phyloP scores from a whole-genome alignment of 2,797 vertebrate species.

The Oophaga sylvatica region DNA sequence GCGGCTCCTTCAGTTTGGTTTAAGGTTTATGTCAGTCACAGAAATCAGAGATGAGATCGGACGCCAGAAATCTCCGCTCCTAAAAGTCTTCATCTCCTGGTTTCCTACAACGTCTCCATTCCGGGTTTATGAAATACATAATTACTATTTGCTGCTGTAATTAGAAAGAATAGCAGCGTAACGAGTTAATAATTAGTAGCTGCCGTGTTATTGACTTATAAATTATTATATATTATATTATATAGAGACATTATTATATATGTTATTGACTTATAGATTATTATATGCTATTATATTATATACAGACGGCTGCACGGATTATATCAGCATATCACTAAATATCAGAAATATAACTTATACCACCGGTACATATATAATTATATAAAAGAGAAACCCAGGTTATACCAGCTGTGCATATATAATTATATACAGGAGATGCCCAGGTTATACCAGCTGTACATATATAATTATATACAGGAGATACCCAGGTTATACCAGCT shows the following conservation, averaged over 20 bases:
- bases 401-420: background rate
- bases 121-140: background rate
- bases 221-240: too few species aligned
- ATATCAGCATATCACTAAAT: background rate
- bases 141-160: slow-evolving; percentile 36
- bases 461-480: too few species aligned
- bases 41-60: background rate
- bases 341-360: background rate
- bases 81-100: too few species aligned
- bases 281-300: too few species aligned
- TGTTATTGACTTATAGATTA: too few species aligned
- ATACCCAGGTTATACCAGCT: too few species aligned
- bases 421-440: background rate
- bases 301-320: background rate
- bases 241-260: too few species aligned
- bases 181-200: slow-evolving; percentile 38
- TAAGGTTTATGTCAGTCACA: background rate
- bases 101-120: background rate
- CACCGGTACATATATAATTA: background rate
- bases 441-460: slow-evolving; percentile 12
- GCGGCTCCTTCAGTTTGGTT: background rate
- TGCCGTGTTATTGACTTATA: background rate
- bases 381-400: background rate
- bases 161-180: slow-evolving; percentile 9
- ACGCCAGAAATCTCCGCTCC: background rate